Percentiles rank a stretch among this genome's conserved stretches.
Evolutionary conservation across 2,888 invertebrate genomes (phyloP).

Genomic region (Mactromeris polynyma): DNA sequence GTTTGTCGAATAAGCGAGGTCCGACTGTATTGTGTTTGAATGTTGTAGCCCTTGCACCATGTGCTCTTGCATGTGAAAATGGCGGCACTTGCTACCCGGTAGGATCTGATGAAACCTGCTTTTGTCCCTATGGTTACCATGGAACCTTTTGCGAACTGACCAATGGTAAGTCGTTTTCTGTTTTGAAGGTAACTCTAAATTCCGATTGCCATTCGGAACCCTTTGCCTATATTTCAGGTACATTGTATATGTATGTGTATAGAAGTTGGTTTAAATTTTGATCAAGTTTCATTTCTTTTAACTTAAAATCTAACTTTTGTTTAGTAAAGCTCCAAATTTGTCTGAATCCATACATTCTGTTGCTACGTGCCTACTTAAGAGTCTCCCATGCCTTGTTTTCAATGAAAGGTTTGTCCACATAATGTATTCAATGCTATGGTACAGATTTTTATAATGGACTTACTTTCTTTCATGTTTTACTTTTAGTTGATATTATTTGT

Average conservation of each 20-base stretch:
- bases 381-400: no score
- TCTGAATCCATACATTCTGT: no score
- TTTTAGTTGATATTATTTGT: neutral
- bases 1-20: no score
- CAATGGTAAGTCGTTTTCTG: conserved; percentile 22
- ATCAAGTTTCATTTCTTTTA: no score
- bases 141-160: conserved; percentile 20
- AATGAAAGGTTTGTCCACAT: no score
- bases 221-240: no score
- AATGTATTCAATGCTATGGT: neutral
- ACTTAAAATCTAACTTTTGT: neutral
- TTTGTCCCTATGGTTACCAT: conserved; percentile 31
- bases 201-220: no score
- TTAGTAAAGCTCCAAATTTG: neutral
- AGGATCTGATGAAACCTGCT: neutral
- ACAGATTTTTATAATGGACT: neutral
- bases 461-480: neutral
- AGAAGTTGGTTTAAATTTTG: no score
- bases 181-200: no score
- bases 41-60: neutral
- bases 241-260: no score
- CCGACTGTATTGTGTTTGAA: no score
- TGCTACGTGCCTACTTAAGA: neutral
- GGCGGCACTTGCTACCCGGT: conserved; percentile 24
- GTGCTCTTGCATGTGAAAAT: neutral